Base-by-base conservation (phyloP, 2,113 vertebrate species). In the Rallus limicola region DNA sequence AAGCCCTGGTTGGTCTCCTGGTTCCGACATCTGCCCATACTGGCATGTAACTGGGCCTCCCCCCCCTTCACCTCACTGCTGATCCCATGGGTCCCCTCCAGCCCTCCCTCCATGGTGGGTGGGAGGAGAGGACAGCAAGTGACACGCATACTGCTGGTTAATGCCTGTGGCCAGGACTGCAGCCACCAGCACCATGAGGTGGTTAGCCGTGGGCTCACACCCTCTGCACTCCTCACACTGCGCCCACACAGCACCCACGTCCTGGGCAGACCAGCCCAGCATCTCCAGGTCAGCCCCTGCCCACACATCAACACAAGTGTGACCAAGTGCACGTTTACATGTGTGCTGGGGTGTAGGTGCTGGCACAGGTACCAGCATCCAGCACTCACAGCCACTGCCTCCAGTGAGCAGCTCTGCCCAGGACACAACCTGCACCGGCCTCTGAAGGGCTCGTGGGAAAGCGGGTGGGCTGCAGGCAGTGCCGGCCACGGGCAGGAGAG, bases 401-500 rank as follows among this genome's bases (percentile, higher is more conserved):
- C 63, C 0, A 10, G 6, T 29, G 4, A n/a, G 40, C 29, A 29
- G n/a, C 75, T 36, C 13, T 1, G 3, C 10, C 16, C 52, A 2
- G 65, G 53, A 60, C 78, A 17, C 23, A 2, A 3, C 10, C 13
- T 8, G 71, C 18, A 17, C 34, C 28, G 28, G 10, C 31, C 28
- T 24, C 31, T 42, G 14, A 1, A 21, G 34, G 19, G 7, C 28
- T 15, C 1, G 10, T 1, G 9, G 60, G 60, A 59, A 44, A 18
- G 17, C 13, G 2, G 3, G 17, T 3, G 40, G 24, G 14, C 31
- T 36, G 67, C 74, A 7, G 55, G 60, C 46, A 76, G 56, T 1
- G 2, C 56, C 48, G 7, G 58, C 0, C 10, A 5, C 5, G 1
- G 19, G 25, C 1, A 2, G 62, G 58, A 9, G 4, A 46, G 67